Evolutionary conservation across 2,888 invertebrate genomes (phyloP), one percentile per base, ranked within the genome.

Genomic region (Phrixothrix hirtus): DNA sequence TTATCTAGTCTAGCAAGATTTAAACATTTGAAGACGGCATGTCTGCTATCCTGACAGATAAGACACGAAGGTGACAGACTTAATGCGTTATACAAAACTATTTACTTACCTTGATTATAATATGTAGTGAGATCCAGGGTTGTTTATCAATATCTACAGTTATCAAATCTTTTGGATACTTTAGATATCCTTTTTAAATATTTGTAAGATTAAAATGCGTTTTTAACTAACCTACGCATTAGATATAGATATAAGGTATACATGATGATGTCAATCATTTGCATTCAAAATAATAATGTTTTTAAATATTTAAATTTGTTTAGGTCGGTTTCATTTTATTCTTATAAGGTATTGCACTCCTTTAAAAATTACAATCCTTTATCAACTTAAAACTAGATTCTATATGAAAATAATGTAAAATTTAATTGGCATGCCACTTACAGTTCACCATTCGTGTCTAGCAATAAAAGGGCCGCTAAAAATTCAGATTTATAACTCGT

Each of bases 1-100:
- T 47, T 52, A 52, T 52, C 52, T 46, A 10, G 6, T 52, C 42
- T 52, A 37, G n/a, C n/a, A n/a, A n/a, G 51, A 46, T 51, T 51
- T 51, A 44, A 44, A 51, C 38, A 36, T 52, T 35, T 16, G 31
- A 52, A 30, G 42, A 41, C 35, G 42, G 37, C 36, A 16, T 45
- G 31, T 52, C 39, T 34, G 15, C 26, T 27, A 42, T 31, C 45
- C 13, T 37, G 27, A 12, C 16, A n/a, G 45, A 39, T 45, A 45
- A 51, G 44, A 51, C 38, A 10, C 10, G 16, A 35, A 50, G 16
- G 43, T 44, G 43, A 43, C 37, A 50, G 43, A 44, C 6, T 50
- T 37, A 38, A 37, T 43, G 43, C 37, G 38, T 38, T 45, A 17
- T 17, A n/a, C 29, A 13, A 35, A 26, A 16, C 11, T 50, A 43